A percentile compares a stretch with the other conserved stretches of the same genome.
phyloP scores from a whole-genome alignment of 2,113 vertebrate species.

The Ploceus nigricollis region DNA sequence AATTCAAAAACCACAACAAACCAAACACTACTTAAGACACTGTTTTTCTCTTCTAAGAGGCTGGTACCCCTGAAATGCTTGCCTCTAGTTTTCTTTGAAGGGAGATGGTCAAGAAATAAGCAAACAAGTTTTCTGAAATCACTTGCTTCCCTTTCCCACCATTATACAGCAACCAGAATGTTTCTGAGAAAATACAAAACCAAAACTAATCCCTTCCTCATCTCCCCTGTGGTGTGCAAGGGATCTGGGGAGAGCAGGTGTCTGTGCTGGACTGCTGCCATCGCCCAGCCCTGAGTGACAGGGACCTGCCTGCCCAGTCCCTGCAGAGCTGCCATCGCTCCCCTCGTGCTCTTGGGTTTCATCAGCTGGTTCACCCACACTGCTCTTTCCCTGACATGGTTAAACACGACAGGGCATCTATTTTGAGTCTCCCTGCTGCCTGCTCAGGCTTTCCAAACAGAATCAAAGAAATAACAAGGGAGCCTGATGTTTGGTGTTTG shows the following conservation, averaged over 20 bases:
- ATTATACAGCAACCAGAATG: rapidly evolving
- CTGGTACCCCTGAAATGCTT: too few species aligned
- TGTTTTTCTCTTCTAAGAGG: background rate
- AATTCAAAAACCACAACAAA: background rate
- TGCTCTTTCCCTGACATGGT: background rate
- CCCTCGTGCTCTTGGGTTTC: background rate
- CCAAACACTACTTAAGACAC: background rate
- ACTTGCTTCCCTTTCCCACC: background rate
- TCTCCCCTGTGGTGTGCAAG: background rate
- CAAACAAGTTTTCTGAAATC: background rate
- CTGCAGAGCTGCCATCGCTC: background rate
- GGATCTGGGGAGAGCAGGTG: background rate
- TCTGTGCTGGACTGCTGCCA: background rate
- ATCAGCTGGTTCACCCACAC: background rate
- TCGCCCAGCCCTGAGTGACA: background rate
- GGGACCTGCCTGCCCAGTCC: background rate
- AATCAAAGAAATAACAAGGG: background rate
- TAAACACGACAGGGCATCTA: rapidly evolving
- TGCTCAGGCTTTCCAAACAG: background rate
- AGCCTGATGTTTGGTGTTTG: background rate
- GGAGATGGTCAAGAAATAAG: background rate
- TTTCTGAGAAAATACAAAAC: background rate
- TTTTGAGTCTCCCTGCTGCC: background rate
- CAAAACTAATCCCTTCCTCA: background rate
- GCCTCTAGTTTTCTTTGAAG: background rate